Percentiles rank a stretch among this genome's conserved stretches.
Evolutionary conservation across 2,888 invertebrate species (phyloP).

Genomic region (Pandemis heparana): DNA sequence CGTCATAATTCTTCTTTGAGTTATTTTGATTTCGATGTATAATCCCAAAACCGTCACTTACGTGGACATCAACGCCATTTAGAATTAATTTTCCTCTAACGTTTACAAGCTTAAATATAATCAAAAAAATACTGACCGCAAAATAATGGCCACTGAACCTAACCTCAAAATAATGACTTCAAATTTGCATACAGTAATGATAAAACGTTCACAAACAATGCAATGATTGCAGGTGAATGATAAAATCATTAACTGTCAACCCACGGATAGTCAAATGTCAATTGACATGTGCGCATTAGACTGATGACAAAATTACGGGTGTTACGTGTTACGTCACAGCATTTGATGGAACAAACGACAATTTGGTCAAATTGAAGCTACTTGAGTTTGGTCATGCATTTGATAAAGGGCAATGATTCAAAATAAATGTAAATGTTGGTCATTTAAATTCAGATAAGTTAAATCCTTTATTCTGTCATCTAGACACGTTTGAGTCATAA

Average conservation of each 20-base stretch:
- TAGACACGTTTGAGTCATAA: too few species aligned
- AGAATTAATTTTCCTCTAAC: too few species aligned
- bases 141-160: background rate
- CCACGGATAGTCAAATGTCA: slow-evolving; percentile 41
- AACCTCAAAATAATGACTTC: slow-evolving; percentile 10
- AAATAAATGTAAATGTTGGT: background rate
- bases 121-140: background rate
- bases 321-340: slow-evolving; percentile 48
- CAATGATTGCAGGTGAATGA: slow-evolving; percentile 38
- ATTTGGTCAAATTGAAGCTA: slow-evolving; percentile 30
- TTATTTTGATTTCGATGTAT: background rate
- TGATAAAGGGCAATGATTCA: slow-evolving; percentile 6
- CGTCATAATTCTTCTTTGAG: background rate
- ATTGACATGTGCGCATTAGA: slow-evolving; percentile 41
- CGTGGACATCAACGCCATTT: too few species aligned
- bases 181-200: slow-evolving; percentile 37
- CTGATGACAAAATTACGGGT: slow-evolving; percentile 51
- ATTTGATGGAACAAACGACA: slow-evolving; percentile 43
- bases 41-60: background rate
- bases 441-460: too few species aligned
- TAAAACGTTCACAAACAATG: slow-evolving; percentile 37
- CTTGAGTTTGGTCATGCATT: background rate
- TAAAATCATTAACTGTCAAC: slow-evolving; percentile 37
- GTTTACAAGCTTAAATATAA: background rate
- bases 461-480: too few species aligned